These are phyloP conservation scores for Rhynchophorus ferrugineus DNA, from an alignment of 1,140 invertebrate genomes.

Conservation along the genomic window DNA sequence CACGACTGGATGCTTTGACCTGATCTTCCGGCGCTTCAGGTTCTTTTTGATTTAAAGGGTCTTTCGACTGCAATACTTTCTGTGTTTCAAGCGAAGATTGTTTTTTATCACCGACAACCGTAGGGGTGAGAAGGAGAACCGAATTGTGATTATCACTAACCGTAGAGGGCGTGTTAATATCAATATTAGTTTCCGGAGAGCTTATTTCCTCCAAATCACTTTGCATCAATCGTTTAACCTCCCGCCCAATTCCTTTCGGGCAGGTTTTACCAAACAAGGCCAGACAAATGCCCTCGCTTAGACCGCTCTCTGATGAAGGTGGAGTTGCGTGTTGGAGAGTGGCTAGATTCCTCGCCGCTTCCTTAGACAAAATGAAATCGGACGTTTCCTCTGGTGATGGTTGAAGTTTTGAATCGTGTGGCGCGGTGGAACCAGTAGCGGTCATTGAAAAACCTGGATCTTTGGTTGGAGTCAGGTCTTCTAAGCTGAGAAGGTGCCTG, in stretches of 20 bases:
- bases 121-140: too few species aligned
- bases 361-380: conserved; percentile 1
- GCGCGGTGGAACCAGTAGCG: not conserved
- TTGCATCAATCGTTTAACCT: too few species aligned
- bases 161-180: too few species aligned
- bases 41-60: too few species aligned
- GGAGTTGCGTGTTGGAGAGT: conserved; percentile 4
- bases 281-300: conserved; percentile 11
- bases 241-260: conserved; percentile 5
- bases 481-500: not conserved
- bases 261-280: conserved; percentile 8
- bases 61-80: too few species aligned
- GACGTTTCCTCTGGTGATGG: not conserved
- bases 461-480: not conserved
- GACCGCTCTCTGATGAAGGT: conserved; percentile 10
- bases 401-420: not conserved
- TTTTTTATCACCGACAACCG: too few species aligned
- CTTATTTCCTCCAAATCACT: too few species aligned
- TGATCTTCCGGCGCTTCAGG: too few species aligned
- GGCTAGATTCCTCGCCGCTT: not conserved
- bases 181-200: too few species aligned
- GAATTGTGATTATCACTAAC: too few species aligned
- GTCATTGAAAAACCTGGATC: conserved; percentile 9
- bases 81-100: too few species aligned
- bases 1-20: too few species aligned